Conservation (phyloP, 2,888 invertebrate species). For the Sphinx pinastri region DNA sequence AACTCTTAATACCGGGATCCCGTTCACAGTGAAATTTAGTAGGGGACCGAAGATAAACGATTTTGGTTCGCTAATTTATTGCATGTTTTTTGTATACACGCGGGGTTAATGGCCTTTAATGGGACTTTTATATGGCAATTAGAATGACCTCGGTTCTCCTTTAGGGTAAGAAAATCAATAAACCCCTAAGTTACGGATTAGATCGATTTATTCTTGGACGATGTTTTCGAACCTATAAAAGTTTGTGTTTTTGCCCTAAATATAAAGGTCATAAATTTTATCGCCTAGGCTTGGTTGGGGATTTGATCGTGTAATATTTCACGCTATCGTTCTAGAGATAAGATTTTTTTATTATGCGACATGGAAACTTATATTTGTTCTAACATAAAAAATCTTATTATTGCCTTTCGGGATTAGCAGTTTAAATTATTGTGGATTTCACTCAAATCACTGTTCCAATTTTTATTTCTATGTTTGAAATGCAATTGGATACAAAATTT, state of each 20-base stretch:
- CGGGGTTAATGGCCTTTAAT: conserved; percentile 76
- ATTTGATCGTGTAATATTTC: background rate
- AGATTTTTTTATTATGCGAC: background rate
- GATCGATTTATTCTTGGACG: background rate
- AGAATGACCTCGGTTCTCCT: conserved; percentile 61
- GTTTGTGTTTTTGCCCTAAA: background rate
- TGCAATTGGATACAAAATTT: too few species aligned
- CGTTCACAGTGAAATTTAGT: conserved; percentile 54
- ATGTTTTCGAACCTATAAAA: background rate
- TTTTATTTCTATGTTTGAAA: too few species aligned
- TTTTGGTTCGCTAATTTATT: conserved; percentile 72
- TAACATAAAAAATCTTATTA: too few species aligned
- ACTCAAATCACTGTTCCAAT: too few species aligned
- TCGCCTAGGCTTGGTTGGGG: background rate
- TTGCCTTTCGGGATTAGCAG: too few species aligned
- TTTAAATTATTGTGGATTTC: too few species aligned
- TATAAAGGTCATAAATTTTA: background rate
- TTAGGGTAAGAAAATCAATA: conserved; percentile 37
- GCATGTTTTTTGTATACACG: conserved; percentile 75
- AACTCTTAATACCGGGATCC: conserved; percentile 29
- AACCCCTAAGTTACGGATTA: conserved; percentile 1
- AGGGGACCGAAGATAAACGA: conserved; percentile 68
- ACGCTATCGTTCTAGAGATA: background rate
- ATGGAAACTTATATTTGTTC: background rate
- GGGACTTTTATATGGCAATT: conserved; percentile 71